A percentile compares a stretch with the other conserved stretches of the same genome.
Evolutionary conservation across 2,888 invertebrate species (phyloP).

Genomic region (Lamellibrachia satsuma): DNA sequence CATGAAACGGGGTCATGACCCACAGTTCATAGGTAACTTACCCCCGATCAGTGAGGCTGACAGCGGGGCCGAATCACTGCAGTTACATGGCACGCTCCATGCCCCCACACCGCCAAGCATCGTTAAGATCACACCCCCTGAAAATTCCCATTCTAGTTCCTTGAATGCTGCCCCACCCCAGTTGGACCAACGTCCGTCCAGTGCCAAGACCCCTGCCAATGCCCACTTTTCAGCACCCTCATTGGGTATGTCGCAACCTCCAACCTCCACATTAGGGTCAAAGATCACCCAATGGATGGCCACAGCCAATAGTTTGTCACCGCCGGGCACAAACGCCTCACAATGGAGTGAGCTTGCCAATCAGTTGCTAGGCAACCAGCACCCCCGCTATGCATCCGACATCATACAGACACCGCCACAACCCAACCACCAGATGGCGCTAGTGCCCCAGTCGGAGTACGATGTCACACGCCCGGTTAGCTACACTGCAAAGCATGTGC

Average conservation of each 20-base stretch:
- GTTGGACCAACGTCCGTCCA: neutral
- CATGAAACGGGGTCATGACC: neutral
- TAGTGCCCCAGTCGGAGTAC: neutral
- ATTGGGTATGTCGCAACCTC: neutral
- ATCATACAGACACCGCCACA: neutral
- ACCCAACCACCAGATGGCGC: neutral
- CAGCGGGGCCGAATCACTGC: neutral
- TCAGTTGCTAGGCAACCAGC: constrained; percentile 6
- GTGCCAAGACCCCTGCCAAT: neutral
- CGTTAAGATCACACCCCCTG: neutral
- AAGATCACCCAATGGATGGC: constrained; percentile 12
- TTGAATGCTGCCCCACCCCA: neutral
- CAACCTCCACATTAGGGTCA: neutral
- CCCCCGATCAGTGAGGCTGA: neutral
- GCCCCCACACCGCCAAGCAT: neutral
- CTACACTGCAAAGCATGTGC: neutral
- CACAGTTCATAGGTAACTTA: neutral
- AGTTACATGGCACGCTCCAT: neutral
- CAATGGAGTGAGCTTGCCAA: neutral
- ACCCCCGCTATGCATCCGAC: neutral
- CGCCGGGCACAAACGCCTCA: neutral
- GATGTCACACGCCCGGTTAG: neutral
- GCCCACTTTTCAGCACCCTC: neutral
- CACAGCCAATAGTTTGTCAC: neutral
- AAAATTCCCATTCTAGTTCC: neutral